These are phyloP conservation scores for Hipparchia semele DNA, from an alignment of 2,888 invertebrate genomes.

Conservation along the genomic window DNA sequence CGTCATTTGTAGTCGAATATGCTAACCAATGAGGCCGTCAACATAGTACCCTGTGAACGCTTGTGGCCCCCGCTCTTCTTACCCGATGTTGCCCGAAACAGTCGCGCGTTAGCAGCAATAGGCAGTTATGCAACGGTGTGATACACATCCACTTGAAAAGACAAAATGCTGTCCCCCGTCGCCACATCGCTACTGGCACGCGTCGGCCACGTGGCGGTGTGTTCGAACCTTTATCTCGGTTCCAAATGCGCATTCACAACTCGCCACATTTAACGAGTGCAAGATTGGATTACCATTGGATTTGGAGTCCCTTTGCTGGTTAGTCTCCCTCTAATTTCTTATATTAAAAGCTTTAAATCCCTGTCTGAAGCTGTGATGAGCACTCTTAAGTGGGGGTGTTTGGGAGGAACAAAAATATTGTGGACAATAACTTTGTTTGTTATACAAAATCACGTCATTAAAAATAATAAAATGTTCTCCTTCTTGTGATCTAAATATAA, in stretches of 20 bases:
- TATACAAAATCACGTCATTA: not conserved
- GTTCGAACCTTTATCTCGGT: conserved; percentile 66
- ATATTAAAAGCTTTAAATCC: conserved; percentile 36
- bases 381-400: not conserved
- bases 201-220: conserved; percentile 69
- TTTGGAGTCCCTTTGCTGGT: conserved; percentile 27
- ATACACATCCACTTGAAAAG: conserved; percentile 51
- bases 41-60: too few relatives aligned
- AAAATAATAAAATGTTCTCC: too few relatives aligned
- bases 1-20: too few relatives aligned
- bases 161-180: conserved; percentile 59
- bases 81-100: too few relatives aligned
- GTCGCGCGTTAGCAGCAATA: not conserved
- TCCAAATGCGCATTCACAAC: conserved; percentile 76
- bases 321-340: conserved; percentile 35
- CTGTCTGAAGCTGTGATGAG: conserved; percentile 17
- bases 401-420: conserved; percentile 9
- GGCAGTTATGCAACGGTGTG: conserved; percentile 51
- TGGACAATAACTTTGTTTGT: not conserved
- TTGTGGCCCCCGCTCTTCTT: too few relatives aligned
- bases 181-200: conserved; percentile 66
- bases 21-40: too few relatives aligned
- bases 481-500: too few relatives aligned
- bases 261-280: conserved; percentile 65
- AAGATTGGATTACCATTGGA: conserved; percentile 69